A percentile compares a stretch with the other conserved stretches of the same genome.
Evolutionary conservation across 2,113 vertebrate genomes (phyloP).

Genomic region (Theristicus caerulescens): DNA sequence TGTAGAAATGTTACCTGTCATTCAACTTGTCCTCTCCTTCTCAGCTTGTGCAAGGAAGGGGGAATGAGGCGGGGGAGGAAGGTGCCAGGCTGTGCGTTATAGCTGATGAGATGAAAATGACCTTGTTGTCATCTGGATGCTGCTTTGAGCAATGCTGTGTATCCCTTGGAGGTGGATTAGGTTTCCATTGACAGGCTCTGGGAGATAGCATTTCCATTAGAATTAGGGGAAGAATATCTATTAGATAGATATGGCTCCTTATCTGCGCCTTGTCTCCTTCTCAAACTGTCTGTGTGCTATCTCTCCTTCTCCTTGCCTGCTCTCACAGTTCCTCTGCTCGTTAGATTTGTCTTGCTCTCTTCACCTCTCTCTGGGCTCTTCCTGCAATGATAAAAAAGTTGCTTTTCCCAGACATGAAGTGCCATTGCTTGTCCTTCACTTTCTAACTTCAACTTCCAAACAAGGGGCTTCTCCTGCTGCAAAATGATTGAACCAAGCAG

Average conservation of each 20-base stretch:
- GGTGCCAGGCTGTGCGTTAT: neutral
- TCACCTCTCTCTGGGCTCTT: conserved; percentile 34
- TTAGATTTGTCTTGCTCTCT: conserved; percentile 44
- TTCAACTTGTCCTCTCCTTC: neutral
- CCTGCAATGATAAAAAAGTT: conserved; percentile 42
- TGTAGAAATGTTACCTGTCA: neutral
- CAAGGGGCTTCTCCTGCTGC: neutral
- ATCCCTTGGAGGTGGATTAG: conserved; percentile 16
- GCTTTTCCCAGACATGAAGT: neutral
- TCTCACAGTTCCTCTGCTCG: neutral
- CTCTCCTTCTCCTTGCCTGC: conserved; percentile 15
- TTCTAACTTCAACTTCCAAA: neutral
- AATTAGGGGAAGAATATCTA: conserved; percentile 45
- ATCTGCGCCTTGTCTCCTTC: conserved; percentile 6
- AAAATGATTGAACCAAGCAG: neutral
- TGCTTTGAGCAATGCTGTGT: neutral
- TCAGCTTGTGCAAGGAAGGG: neutral
- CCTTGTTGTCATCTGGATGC: neutral
- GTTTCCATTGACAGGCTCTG: conserved; percentile 33
- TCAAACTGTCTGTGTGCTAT: conserved; percentile 4
- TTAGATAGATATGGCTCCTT: conserved; percentile 45
- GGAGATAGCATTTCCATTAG: conserved; percentile 54
- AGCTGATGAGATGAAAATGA: conserved; percentile 9
- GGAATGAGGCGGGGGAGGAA: neutral
- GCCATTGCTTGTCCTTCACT: conserved; percentile 19